Percentiles rank a stretch among this genome's conserved stretches.
phyloP scores from a whole-genome alignment of 2,797 vertebrate genomes.

The Acropternis orthonyx region DNA sequence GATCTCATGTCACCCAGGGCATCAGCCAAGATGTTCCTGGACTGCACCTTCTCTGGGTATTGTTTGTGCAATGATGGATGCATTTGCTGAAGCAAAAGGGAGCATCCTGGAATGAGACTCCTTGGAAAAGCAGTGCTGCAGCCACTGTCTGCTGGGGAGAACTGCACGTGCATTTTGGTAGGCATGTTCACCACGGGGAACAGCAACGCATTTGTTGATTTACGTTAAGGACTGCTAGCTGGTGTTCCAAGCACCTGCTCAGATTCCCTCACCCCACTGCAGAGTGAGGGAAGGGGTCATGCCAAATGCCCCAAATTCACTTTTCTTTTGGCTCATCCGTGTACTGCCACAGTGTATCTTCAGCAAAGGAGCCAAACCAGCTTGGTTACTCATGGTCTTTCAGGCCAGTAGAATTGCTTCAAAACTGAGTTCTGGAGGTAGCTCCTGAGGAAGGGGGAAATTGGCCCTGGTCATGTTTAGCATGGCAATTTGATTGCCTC shows the following conservation, averaged over 20 bases:
- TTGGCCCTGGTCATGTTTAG: fast-evolving
- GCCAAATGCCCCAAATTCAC: neutral
- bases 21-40: neutral
- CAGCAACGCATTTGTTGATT: neutral
- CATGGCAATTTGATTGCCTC: neutral
- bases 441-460: neutral
- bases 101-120: neutral
- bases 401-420: neutral
- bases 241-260: neutral
- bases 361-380: neutral
- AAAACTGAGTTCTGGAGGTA: neutral
- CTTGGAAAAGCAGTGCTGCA: neutral
- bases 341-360: neutral
- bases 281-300: neutral
- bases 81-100: neutral
- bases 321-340: neutral
- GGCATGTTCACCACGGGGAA: neutral
- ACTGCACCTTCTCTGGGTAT: neutral
- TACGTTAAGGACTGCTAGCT: neutral
- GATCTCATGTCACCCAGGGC: neutral
- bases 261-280: neutral
- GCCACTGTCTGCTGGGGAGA: neutral
- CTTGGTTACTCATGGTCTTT: neutral
- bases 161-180: neutral
- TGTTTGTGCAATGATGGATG: fast-evolving